Base-by-base conservation (phyloP, 2,888 invertebrate species). In the Scaptomyza parva region DNA sequence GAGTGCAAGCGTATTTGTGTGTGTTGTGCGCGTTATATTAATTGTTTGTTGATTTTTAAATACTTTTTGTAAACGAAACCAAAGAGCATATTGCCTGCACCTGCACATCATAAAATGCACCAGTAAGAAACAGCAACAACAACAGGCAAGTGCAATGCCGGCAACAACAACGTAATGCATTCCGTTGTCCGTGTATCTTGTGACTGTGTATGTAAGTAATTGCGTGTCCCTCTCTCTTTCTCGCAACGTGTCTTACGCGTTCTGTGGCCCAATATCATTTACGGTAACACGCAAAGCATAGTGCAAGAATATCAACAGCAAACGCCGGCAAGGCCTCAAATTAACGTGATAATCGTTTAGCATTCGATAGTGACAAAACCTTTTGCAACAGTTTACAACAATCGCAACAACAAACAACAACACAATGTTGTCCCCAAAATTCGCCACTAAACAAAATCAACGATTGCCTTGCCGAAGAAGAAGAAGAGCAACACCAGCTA, bases 101-200 rank as follows among this genome's bases (percentile, higher is more conserved):
- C 70, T 62, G 61, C 52, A 22, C 48, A 58, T 30, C 47, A 52
- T 55, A 78, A 76, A 76, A 80, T 80, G 81, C 62, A 76, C 63
- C 63, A 73, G 52, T 61, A 64, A 70, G 18, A 59, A 76, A 65
- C 63, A 62, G 24, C 57, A 63, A 41, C 60, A 62, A 44, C 55
- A 61, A 43, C 43, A 65, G 65, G 69, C 71, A 77, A 79, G 63
- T 76, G 58, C 67, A 61, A 64, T 69, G 76, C 75, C 75, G 75
- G 75, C 76, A 76, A 64, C 54, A 64, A 59, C 65, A 78, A 68
- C 45, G 71, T 76, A 76, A 75, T 62, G 79, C 69, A 65, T 61
- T 76, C 69, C 47, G 57, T 58, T 53, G 52, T 43, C 45, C 48
- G 54, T 43, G 47, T 44, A 50, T 22, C 20, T 60, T 48, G 40